Evolutionary conservation across 2,888 invertebrate genomes (phyloP).

Genomic region (Hirudinaria manillensis): DNA sequence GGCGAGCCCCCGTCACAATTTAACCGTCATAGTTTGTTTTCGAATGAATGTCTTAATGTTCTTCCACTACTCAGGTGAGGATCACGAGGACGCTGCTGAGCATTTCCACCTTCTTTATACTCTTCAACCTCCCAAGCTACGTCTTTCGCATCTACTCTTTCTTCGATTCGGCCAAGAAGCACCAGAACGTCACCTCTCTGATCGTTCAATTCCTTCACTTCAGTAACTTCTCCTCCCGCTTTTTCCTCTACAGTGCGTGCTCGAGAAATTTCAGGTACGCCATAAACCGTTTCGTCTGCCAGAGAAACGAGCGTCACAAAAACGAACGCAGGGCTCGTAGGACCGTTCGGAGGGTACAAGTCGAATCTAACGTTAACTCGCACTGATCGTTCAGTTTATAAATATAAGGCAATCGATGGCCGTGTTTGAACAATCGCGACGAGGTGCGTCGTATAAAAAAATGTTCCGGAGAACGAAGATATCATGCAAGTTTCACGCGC

Average conservation of each 20-base stretch:
- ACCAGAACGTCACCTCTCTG: slow-evolving; percentile 34
- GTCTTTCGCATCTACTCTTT: slow-evolving; percentile 38
- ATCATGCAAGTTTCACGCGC: no score
- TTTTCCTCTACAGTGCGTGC: slow-evolving; percentile 39
- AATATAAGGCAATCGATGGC: no score
- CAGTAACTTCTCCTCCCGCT: slow-evolving; percentile 38
- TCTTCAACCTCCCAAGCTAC: slow-evolving; percentile 39
- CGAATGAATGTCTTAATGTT: neutral
- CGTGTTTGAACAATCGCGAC: no score
- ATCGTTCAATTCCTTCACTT: slow-evolving; percentile 38
- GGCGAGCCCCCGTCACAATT: no score
- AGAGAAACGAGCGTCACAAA: neutral
- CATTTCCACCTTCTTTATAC: slow-evolving; percentile 39
- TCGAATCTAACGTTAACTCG: no score
- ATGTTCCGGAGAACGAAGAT: no score
- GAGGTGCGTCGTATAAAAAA: no score
- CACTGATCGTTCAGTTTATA: no score
- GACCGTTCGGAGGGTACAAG: neutral
- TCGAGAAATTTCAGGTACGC: slow-evolving; percentile 38
- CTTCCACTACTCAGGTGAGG: slow-evolving; percentile 13
- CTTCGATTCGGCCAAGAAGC: slow-evolving; percentile 34
- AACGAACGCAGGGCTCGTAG: neutral
- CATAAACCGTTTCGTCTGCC: slow-evolving; percentile 31
- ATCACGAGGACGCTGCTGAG: slow-evolving; percentile 38
- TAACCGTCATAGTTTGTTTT: neutral